A percentile compares a stretch with the other conserved stretches of the same genome.
These are phyloP conservation scores for Eretmochelys imbricata DNA, from an alignment of 2,113 vertebrate species.

Conservation along the genomic window DNA sequence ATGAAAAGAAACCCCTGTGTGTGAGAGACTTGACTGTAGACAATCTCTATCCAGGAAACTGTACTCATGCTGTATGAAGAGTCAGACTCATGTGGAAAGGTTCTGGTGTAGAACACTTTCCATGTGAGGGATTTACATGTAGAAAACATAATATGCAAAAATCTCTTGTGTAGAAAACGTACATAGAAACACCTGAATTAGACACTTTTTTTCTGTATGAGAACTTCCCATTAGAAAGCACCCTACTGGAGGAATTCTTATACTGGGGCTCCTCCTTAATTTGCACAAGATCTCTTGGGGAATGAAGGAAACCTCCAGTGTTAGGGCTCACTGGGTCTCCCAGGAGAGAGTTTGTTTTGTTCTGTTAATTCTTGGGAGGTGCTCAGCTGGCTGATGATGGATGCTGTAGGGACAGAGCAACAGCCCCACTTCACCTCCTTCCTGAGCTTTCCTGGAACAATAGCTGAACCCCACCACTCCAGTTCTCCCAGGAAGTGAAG, in stretches of 20 bases:
- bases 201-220: rapidly evolving
- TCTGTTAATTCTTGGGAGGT: not conserved
- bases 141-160: not conserved
- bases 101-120: not conserved
- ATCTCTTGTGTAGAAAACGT: not conserved
- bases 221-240: not conserved
- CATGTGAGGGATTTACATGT: not conserved
- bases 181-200: not conserved
- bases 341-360: not conserved
- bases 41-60: not conserved
- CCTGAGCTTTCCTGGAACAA: not conserved
- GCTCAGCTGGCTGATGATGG: not conserved
- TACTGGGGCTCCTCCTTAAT: not conserved
- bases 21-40: not conserved
- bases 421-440: not conserved
- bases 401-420: not conserved
- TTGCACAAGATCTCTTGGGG: not conserved
- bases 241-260: rapidly evolving
- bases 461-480: not conserved
- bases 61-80: not conserved
- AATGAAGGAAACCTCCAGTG: not conserved
- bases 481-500: not conserved
- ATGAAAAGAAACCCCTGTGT: not conserved
- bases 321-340: not conserved
- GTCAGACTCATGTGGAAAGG: not conserved